A percentile compares a stretch with the other conserved stretches of the same genome.
phyloP scores from a whole-genome alignment of 2,888 invertebrate species.

The Oscheius myriophilus region DNA sequence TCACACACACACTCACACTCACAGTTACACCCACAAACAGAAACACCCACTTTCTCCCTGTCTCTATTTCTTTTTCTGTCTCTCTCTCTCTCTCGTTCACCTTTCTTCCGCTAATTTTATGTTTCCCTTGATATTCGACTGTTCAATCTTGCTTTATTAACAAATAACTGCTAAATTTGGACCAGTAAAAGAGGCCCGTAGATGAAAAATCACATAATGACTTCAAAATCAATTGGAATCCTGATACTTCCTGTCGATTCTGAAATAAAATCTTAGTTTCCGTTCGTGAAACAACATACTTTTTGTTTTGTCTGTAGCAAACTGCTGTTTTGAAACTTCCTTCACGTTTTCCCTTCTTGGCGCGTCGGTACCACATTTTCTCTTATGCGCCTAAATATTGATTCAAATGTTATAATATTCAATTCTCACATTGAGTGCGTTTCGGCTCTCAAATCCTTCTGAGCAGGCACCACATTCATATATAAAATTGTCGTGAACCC shows the following conservation, averaged over 20 bases:
- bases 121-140: no score
- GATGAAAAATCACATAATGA: constrained; percentile 1
- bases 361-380: constrained; percentile 17
- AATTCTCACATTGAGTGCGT: constrained; percentile 25
- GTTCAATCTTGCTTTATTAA: no score
- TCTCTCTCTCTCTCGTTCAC: no score
- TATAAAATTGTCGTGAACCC: constrained; percentile 33
- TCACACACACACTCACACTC: no score
- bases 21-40: no score
- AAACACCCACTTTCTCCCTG: no score
- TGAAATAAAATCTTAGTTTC: neutral
- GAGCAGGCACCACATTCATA: constrained; percentile 12
- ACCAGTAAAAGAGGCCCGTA: no score
- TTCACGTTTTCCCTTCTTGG: neutral
- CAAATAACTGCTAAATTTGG: no score
- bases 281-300: neutral
- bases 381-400: constrained; percentile 17
- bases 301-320: neutral
- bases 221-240: constrained; percentile 24
- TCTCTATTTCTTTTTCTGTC: no score
- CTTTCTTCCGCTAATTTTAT: no score
- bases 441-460: constrained; percentile 10
- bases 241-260: constrained; percentile 10
- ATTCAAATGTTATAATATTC: neutral
- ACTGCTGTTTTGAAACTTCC: neutral